A percentile compares a stretch with the other conserved stretches of the same genome.
phyloP scores from a whole-genome alignment of 2,888 invertebrate genomes.

The Neocrepidodera transversa region DNA sequence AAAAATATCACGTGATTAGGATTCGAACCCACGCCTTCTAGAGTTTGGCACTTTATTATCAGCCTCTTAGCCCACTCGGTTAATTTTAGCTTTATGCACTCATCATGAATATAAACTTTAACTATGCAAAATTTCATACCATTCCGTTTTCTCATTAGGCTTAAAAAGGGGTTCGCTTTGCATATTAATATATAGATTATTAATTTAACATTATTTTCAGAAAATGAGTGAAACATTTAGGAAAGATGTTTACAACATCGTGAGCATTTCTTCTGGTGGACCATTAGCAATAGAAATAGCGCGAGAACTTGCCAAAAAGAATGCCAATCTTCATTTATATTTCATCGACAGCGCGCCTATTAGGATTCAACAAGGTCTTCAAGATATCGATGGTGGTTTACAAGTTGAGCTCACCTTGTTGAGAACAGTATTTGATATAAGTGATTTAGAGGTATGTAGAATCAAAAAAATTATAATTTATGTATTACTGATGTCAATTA shows the following conservation, averaged over 20 bases:
- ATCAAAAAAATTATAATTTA: neutral
- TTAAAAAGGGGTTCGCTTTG: too few species aligned
- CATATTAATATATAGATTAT: too few species aligned
- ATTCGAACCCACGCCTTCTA: too few species aligned
- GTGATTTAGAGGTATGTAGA: conserved; percentile 51
- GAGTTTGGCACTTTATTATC: too few species aligned
- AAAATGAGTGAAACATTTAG: conserved; percentile 67
- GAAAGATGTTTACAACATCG: conserved; percentile 73
- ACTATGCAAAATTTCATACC: too few species aligned
- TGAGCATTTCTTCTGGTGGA: conserved; percentile 91
- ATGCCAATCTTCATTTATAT: conserved; percentile 67
- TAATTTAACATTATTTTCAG: conserved; percentile 58
- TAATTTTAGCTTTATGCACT: too few species aligned
- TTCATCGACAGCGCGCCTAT: conserved; percentile 86
- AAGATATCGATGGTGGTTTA: conserved; percentile 56
- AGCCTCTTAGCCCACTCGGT: too few species aligned
- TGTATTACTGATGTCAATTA: too few species aligned
- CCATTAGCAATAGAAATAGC: conserved; percentile 82
- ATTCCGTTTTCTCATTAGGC: too few species aligned
- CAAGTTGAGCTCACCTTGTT: conserved; percentile 65
- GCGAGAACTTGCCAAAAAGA: conserved; percentile 68
- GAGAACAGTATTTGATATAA: conserved; percentile 64
- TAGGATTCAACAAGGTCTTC: conserved; percentile 67
- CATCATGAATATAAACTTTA: too few species aligned
- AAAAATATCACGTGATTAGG: too few species aligned